These are phyloP conservation scores for Eledona agricola DNA, from an alignment of 2,888 invertebrate species.

Conservation along the genomic window DNA sequence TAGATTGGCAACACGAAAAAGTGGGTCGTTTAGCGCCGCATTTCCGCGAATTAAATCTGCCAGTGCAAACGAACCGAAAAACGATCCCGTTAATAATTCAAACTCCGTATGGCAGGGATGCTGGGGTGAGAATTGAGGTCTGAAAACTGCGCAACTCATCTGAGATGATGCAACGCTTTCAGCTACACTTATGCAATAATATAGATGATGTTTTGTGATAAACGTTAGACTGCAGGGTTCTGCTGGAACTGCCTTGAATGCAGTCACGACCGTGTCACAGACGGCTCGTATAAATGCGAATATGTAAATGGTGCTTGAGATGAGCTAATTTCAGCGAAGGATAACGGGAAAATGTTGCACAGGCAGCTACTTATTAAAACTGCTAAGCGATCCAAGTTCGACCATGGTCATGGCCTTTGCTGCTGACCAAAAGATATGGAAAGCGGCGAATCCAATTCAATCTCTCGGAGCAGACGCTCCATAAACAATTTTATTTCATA, in stretches of 20 bases:
- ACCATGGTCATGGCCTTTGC: constrained; percentile 10
- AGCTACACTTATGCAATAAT: constrained; percentile 22
- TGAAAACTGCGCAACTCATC: constrained; percentile 3
- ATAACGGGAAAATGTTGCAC: constrained; percentile 6
- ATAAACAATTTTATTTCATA: constrained; percentile 20
- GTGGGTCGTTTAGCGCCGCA: constrained; percentile 33
- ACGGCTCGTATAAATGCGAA: constrained; percentile 21
- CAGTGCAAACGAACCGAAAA: too few species aligned
- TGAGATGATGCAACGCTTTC: constrained; percentile 22
- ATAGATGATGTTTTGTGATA: constrained; percentile 30
- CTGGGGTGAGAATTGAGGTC: too few species aligned
- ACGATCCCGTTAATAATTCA: too few species aligned
- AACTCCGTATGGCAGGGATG: too few species aligned
- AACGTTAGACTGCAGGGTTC: constrained; percentile 13
- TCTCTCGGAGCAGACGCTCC: constrained; percentile 3
- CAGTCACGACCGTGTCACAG: constrained; percentile 31
- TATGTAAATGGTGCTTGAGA: constrained; percentile 17
- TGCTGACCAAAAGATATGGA: constrained; percentile 1
- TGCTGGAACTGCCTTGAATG: constrained; percentile 25
- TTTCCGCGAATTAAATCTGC: constrained; percentile 27
- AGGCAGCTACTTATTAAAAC: too few species aligned
- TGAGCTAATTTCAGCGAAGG: constrained; percentile 22
- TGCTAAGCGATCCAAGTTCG: background rate
- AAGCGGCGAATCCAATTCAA: constrained; percentile 7
- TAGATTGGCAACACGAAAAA: constrained; percentile 34